Percentiles rank a stretch among this genome's conserved stretches.
Conservation (phyloP, 2,113 vertebrate species). For the Diglossa brunneiventris region DNA sequence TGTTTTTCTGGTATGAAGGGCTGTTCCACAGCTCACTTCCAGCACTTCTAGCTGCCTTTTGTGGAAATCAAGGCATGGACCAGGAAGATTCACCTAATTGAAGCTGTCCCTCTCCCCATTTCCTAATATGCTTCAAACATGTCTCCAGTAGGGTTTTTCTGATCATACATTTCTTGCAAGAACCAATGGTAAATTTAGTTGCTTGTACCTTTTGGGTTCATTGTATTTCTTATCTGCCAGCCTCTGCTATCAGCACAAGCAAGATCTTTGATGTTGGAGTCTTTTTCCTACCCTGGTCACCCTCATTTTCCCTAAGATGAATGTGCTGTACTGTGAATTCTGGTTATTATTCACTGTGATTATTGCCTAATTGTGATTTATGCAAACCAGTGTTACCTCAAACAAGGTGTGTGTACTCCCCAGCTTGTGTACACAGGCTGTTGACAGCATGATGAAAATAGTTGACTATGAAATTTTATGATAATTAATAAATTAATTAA, state of each 20-base stretch:
- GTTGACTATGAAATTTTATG: not conserved
- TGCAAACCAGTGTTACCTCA: not conserved
- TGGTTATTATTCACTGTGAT: not conserved
- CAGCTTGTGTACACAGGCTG: not conserved
- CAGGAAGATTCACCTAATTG: not conserved
- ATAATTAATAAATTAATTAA: not conserved
- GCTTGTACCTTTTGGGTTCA: not conserved
- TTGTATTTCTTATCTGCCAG: not conserved
- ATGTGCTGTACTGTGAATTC: not conserved
- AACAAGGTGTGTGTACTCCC: not conserved
- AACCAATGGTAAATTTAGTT: not conserved
- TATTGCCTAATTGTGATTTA: slow-evolving; percentile 9
- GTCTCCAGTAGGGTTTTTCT: not conserved
- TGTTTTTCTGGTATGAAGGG: not conserved
- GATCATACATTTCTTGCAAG: not conserved
- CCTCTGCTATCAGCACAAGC: not conserved
- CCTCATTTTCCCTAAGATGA: not conserved
- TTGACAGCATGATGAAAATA: not conserved
- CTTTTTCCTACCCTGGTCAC: not conserved
- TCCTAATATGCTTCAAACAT: not conserved
- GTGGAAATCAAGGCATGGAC: not conserved
- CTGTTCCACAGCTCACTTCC: not conserved
- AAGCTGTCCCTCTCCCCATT: not conserved
- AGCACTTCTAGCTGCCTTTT: not conserved
- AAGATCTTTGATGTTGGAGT: not conserved